phyloP scores from a whole-genome alignment of 2,113 vertebrate species.

The Anas platyrhynchos region DNA sequence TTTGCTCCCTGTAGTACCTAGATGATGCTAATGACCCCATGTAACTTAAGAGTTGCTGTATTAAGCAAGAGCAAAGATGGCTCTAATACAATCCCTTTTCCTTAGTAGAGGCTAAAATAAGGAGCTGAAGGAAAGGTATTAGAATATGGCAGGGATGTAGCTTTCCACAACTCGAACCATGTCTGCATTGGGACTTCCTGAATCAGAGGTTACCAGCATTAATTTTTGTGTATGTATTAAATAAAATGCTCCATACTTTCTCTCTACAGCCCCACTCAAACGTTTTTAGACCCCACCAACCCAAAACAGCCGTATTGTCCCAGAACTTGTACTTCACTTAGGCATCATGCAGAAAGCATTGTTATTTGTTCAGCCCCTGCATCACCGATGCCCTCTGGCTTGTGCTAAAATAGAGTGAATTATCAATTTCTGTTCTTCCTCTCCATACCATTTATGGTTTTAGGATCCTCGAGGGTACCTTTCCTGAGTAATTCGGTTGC shows the following conservation, averaged over 20 bases:
- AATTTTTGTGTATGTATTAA: neutral
- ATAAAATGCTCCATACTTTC: neutral
- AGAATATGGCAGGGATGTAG: neutral
- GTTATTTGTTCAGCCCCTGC: neutral
- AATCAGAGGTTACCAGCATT: neutral
- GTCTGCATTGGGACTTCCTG: neutral
- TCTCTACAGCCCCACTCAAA: neutral
- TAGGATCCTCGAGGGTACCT: neutral
- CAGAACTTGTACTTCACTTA: neutral
- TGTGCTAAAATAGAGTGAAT: neutral
- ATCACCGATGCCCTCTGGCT: neutral
- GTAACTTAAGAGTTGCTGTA: neutral
- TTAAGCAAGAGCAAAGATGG: neutral
- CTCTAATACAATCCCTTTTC: neutral
- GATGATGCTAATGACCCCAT: neutral
- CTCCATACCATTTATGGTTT: neutral
- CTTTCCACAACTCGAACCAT: neutral
- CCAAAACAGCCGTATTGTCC: neutral
- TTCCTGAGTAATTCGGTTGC: neutral
- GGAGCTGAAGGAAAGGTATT: neutral
- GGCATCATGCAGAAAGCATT: rapidly evolving
- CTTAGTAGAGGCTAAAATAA: neutral
- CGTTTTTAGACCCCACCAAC: neutral
- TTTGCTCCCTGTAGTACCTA: neutral
- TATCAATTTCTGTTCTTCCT: neutral